Percentiles rank a stretch among this genome's conserved stretches.
Evolutionary conservation across 53 echinoderm and acorn worm genomes (phyloP).

Genomic region (Stichopus horrens): DNA sequence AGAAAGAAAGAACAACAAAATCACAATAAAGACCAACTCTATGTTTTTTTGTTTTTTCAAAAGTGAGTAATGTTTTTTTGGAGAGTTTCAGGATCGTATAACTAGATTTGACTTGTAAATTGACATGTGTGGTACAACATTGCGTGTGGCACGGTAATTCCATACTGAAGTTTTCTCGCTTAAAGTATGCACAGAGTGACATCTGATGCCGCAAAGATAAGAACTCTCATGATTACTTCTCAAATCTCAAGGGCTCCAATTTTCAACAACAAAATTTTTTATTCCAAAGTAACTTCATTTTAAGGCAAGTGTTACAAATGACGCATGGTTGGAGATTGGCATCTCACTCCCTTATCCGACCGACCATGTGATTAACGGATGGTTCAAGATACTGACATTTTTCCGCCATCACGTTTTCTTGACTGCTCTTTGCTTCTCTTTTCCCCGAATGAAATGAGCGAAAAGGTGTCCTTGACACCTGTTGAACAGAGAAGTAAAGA

Average conservation of each 20-base stretch:
- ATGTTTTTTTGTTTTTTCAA: not conserved
- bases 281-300: conserved; percentile 21
- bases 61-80: conserved; percentile 46
- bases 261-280: conserved; percentile 36
- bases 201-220: conserved; percentile 40
- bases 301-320: conserved; percentile 25
- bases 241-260: conserved; percentile 42
- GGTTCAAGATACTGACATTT: conserved; percentile 18
- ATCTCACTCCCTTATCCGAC: conserved; percentile 2
- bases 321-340: conserved; percentile 26
- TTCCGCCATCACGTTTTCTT: conserved; percentile 1
- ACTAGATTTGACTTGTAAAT: conserved; percentile 47
- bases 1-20: conserved; percentile 11
- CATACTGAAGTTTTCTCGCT: conserved; percentile 41
- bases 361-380: conserved; percentile 4
- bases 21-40: not conserved
- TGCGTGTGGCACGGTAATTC: conserved; percentile 32
- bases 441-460: not conserved
- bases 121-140: conserved; percentile 45
- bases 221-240: conserved; percentile 44
- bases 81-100: conserved; percentile 32
- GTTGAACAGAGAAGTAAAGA: not conserved
- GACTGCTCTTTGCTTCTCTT: not conserved
- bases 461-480: conserved; percentile 4
- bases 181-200: conserved; percentile 33